Evolutionary conservation across 2,888 invertebrate genomes (phyloP), one percentile per base, ranked within the genome.

Genomic region (Cheilosia grossa): DNA sequence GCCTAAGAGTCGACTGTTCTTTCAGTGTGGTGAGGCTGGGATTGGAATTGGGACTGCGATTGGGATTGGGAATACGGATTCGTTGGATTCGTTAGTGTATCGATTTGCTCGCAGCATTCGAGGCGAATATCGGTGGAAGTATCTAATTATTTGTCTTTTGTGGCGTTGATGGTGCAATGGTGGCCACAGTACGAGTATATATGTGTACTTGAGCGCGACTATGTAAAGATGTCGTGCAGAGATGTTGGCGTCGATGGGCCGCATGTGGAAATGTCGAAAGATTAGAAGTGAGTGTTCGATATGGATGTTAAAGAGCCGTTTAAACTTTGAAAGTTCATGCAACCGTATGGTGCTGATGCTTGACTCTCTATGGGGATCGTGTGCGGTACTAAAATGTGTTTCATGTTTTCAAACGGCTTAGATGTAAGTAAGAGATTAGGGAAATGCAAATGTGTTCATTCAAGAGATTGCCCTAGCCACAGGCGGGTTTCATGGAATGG

Each of bases 191-290:
- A n/a, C n/a, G n/a, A n/a, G n/a, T 17, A 37, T 37, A 37, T 13
- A 13, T 10, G 13, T 13, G 10, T 1, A 13, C 21, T 37, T 37
- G 74, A 30, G 64, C 27, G 63, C 73, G 79, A 79, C 79, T 79
- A 13, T 73, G 79, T 70, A 74, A 70, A 70, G 83, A 83, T 83
- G 83, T 83, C 83, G 80, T 83, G 83, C 80, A 83, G 83, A 74
- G 83, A 80, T n/a, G 83, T 70, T 83, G 83, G 83, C 83, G 83
- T 83, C 83, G 80, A 80, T 83, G 61, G 58, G 74, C 58, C 80
- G 74, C 80, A 74, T 83, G 80, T 80, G 83, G 63, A 80, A 83
- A 83, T 83, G 83, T 80, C 80, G 83, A 70, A 80, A 80, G 83
- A 83, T 80, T 83, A 80, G 74, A 83, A 83, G 80, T 67, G 78